Evolutionary conservation across 2,888 invertebrate genomes (phyloP).

Genomic region (Rhopalosiphum nymphaeae): DNA sequence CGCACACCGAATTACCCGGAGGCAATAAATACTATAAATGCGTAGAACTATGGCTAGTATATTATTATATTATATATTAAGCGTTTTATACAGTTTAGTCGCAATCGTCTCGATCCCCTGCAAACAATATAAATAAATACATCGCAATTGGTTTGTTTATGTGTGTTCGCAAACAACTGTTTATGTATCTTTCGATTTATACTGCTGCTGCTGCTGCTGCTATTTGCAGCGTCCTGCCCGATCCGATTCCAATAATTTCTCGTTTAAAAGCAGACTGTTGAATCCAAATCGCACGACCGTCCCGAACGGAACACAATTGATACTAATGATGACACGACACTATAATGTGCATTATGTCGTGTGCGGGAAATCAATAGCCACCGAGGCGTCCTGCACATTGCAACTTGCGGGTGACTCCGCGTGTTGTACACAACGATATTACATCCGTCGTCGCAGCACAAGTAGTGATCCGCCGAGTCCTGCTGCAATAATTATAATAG

Average conservation of each 20-base stretch:
- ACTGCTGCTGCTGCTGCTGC: not conserved
- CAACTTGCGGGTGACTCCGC: not conserved
- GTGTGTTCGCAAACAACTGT: not conserved
- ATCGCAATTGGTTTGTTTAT: constrained; percentile 13
- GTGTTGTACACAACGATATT: not conserved
- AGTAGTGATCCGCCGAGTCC: not conserved
- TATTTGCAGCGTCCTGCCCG: not conserved
- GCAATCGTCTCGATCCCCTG: not conserved
- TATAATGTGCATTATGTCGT: not conserved
- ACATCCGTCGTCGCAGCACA: not conserved
- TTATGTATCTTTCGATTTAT: not conserved
- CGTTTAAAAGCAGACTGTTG: constrained; percentile 34
- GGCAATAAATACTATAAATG: constrained; percentile 4
- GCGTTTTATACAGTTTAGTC: not conserved
- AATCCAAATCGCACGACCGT: not conserved
- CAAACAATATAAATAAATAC: constrained; percentile 32
- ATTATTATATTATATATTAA: not conserved
- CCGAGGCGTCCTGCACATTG: not conserved
- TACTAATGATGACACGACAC: constrained; percentile 23
- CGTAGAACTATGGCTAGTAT: not conserved
- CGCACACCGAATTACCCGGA: not conserved
- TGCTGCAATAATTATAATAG: not conserved
- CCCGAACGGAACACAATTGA: not conserved
- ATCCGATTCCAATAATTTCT: constrained; percentile 25
- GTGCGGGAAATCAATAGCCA: constrained; percentile 11